A percentile compares a stretch with the other conserved stretches of the same genome.
phyloP scores from a whole-genome alignment of 2,888 invertebrate species.

The Zaprionus lineosus region DNA sequence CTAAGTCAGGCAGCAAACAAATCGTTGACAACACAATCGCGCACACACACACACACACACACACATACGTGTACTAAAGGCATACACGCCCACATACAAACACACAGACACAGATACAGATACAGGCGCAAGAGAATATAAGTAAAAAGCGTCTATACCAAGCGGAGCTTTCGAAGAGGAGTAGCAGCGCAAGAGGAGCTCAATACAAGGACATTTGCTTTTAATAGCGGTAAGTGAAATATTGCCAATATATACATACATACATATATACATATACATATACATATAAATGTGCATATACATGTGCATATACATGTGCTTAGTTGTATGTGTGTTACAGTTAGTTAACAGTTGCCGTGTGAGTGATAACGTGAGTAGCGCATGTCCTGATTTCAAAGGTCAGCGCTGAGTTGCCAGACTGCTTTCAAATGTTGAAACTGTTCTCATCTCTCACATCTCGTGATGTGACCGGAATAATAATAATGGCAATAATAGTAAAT shows the following conservation, averaged over 20 bases:
- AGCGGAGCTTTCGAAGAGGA: slow-evolving; percentile 36
- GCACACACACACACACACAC: slow-evolving; percentile 1
- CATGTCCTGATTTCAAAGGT: background rate
- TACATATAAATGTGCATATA: too few species aligned
- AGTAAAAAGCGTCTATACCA: slow-evolving; percentile 34
- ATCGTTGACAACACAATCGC: slow-evolving; percentile 30
- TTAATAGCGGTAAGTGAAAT: slow-evolving; percentile 47
- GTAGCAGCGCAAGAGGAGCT: slow-evolving; percentile 24
- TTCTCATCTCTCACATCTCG: background rate
- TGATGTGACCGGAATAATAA: too few species aligned
- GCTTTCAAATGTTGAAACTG: slow-evolving; percentile 1
- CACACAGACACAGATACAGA: background rate
- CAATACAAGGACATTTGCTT: slow-evolving; percentile 44
- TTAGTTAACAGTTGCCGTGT: too few species aligned
- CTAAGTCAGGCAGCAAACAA: slow-evolving; percentile 32
- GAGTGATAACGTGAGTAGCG: too few species aligned
- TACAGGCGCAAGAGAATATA: slow-evolving; percentile 6
- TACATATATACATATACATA: too few species aligned
- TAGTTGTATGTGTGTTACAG: too few species aligned
- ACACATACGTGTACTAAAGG: background rate
- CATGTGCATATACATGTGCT: too few species aligned
- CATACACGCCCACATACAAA: background rate
- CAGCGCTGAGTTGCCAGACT: background rate
- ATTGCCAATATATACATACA: background rate
- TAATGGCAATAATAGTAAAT: too few species aligned